These are phyloP conservation scores for Hydrochoerus hydrochaeris DNA, from an alignment of 2,113 vertebrate genomes.

Conservation along the genomic window DNA sequence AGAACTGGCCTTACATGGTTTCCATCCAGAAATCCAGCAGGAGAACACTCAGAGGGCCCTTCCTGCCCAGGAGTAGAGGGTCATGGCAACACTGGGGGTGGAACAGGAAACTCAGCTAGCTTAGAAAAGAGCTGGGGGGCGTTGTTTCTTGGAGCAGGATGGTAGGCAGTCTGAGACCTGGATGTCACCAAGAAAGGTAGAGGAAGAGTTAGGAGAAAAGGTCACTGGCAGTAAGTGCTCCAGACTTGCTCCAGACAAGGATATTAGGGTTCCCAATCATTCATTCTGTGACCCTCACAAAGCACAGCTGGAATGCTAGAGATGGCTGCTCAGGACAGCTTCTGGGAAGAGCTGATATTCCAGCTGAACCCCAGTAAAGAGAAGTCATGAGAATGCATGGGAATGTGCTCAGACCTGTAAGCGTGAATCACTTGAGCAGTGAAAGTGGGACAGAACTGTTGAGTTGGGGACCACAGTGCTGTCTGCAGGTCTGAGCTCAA, in stretches of 20 bases:
- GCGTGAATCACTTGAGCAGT: accelerated
- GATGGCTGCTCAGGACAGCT: accelerated
- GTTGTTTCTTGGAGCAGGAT: accelerated
- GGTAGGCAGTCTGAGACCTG: background rate
- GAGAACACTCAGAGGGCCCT: background rate
- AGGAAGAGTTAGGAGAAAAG: background rate
- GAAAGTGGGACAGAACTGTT: accelerated
- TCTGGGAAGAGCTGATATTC: accelerated
- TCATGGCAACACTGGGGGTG: accelerated
- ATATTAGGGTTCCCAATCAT: accelerated
- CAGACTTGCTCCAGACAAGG: accelerated
- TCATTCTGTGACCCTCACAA: too few relatives aligned
- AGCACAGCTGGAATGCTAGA: background rate
- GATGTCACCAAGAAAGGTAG: background rate
- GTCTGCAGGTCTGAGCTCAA: background rate
- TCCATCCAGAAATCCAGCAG: accelerated
- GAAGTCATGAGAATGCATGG: accelerated
- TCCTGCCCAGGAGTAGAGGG: background rate
- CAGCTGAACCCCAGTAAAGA: too few relatives aligned
- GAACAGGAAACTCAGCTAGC: background rate
- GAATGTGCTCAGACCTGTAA: background rate
- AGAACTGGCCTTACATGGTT: accelerated
- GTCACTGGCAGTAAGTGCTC: accelerated
- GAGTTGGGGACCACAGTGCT: too few relatives aligned
- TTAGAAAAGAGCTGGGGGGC: background rate